Evolutionary conservation across 1,140 invertebrate genomes (phyloP).

Genomic region (Monomorium pharaonis): DNA sequence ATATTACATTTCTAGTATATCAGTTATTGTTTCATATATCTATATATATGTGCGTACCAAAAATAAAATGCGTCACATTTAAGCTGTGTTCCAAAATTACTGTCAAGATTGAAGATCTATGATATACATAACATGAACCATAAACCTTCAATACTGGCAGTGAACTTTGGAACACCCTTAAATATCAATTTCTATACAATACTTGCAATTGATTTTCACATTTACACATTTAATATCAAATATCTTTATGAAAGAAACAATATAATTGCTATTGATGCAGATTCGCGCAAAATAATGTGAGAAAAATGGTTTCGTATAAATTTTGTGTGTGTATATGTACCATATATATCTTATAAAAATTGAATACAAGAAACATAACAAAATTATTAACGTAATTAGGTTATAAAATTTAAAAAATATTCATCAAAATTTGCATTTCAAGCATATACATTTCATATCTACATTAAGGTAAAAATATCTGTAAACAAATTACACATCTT

Average conservation of each 20-base stretch:
- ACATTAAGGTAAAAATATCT: neutral
- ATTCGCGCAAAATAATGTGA: neutral
- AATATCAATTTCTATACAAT: slow-evolving; percentile 24
- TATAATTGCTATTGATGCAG: neutral
- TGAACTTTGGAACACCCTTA: no score
- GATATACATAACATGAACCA: no score
- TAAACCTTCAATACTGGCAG: no score
- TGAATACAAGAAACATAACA: neutral
- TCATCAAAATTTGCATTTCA: neutral
- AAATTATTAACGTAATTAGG: slow-evolving; percentile 8
- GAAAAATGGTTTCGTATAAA: neutral
- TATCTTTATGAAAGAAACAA: neutral
- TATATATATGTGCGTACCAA: slow-evolving; percentile 11
- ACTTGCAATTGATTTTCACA: neutral
- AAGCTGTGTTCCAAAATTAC: no score
- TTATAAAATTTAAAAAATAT: neutral
- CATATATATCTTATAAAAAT: neutral
- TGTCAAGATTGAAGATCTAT: no score
- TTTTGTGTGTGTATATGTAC: neutral
- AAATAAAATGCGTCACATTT: slow-evolving; percentile 44
- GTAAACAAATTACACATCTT: neutral
- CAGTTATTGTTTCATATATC: neutral
- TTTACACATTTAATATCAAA: slow-evolving; percentile 39
- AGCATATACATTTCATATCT: slow-evolving; percentile 14
- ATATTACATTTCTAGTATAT: slow-evolving; percentile 11